A percentile compares a stretch with the other conserved stretches of the same genome.
Evolutionary conservation across 2,888 invertebrate genomes (phyloP).

Genomic region (Catocala fraxini): DNA sequence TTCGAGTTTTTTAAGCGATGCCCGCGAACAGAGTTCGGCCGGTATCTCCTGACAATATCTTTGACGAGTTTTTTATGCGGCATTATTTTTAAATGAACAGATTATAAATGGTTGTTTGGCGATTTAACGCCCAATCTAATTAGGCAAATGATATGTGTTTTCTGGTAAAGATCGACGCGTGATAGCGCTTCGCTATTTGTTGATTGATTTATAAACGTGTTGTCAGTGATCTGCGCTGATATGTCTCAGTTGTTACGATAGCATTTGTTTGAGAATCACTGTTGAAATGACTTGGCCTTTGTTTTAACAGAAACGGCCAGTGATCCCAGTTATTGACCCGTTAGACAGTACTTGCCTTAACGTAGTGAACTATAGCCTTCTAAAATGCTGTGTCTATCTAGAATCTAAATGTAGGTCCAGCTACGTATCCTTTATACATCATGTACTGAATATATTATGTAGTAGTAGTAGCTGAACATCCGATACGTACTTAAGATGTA

Average conservation of each 20-base stretch:
- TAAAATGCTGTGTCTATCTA: too few relatives aligned
- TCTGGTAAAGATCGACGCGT: conserved; percentile 67
- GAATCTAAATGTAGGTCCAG: too few relatives aligned
- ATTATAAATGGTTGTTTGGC: conserved; percentile 87
- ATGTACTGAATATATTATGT: too few relatives aligned
- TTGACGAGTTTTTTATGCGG: conserved; percentile 86
- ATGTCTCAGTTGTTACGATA: conserved; percentile 7
- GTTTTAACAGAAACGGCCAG: too few relatives aligned
- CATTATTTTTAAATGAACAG: conserved; percentile 87
- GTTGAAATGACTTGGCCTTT: too few relatives aligned
- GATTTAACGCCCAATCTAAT: conserved; percentile 88
- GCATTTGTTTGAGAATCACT: too few relatives aligned
- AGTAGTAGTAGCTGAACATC: too few relatives aligned
- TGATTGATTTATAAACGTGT: conserved; percentile 72
- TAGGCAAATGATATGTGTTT: conserved; percentile 88
- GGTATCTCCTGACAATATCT: conserved; percentile 87
- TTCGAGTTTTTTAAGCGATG: conserved; percentile 77
- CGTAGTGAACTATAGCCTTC: too few relatives aligned
- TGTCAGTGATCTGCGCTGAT: conserved; percentile 43
- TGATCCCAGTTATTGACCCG: too few relatives aligned
- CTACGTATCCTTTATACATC: too few relatives aligned
- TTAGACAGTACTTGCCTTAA: too few relatives aligned
- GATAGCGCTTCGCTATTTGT: conserved; percentile 69
- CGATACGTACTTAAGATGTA: too few relatives aligned
- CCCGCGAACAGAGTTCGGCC: conserved; percentile 80